A percentile compares a stretch with the other conserved stretches of the same genome.
phyloP scores from a whole-genome alignment of 2,888 invertebrate species.

The Ceraclea dissimilis region DNA sequence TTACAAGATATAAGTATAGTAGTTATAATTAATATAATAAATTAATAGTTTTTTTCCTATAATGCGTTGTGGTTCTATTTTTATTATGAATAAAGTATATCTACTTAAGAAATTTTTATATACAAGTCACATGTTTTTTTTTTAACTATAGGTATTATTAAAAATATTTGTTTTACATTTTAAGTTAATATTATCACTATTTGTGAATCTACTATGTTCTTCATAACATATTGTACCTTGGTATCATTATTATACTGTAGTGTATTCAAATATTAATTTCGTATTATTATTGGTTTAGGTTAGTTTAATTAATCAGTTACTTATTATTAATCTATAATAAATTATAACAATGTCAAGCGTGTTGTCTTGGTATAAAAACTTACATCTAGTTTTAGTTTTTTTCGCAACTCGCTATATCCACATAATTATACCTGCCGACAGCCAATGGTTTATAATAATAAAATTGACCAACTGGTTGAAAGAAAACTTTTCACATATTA shows the following conservation, averaged over 20 bases:
- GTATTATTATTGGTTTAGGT: no score
- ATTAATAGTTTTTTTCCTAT: no score
- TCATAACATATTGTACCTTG: constrained; percentile 16
- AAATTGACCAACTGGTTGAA: no score
- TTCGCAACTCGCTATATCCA: neutral
- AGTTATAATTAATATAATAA: no score
- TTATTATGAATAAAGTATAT: no score
- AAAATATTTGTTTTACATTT: constrained; percentile 14
- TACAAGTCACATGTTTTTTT: constrained; percentile 14
- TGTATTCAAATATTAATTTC: constrained; percentile 11
- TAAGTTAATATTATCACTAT: constrained; percentile 11
- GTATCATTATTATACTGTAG: constrained; percentile 12
- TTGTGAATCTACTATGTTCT: constrained; percentile 15
- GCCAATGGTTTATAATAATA: no score
- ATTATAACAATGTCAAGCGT: constrained; percentile 17
- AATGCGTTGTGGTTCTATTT: no score
- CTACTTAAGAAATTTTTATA: constrained; percentile 6
- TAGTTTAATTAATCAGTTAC: no score
- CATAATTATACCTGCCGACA: no score
- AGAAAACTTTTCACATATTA: no score
- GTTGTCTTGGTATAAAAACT: constrained; percentile 20
- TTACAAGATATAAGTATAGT: no score
- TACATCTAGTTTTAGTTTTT: constrained; percentile 10
- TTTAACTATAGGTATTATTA: constrained; percentile 2
- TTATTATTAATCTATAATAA: no score